A percentile compares a stretch with the other conserved stretches of the same genome.
These are phyloP conservation scores for Sympetrum striolatum DNA, from an alignment of 2,888 invertebrate species.

Conservation along the genomic window DNA sequence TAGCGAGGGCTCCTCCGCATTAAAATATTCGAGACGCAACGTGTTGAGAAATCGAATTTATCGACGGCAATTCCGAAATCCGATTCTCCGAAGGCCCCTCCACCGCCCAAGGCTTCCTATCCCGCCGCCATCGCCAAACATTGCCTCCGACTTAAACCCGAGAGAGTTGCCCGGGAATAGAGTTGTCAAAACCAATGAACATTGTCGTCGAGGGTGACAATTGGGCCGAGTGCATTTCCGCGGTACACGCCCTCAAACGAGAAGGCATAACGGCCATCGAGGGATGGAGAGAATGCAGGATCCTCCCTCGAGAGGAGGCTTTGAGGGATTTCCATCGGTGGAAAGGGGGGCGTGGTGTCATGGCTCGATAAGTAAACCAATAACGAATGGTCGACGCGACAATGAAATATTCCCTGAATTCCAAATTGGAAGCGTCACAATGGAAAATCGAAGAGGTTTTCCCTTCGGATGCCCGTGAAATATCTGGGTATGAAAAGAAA, in stretches of 20 bases:
- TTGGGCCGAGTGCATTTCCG: not conserved
- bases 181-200: slow-evolving; percentile 41
- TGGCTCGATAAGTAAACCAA: slow-evolving; percentile 17
- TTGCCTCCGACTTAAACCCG: not conserved
- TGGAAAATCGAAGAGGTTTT: not conserved
- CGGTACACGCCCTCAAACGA: not conserved
- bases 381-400: slow-evolving; percentile 7
- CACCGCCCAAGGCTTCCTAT: not conserved
- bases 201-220: not conserved
- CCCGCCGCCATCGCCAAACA: not conserved
- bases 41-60: no score
- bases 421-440: not conserved
- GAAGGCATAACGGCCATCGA: not conserved
- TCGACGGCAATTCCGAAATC: not conserved
- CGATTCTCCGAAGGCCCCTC: not conserved
- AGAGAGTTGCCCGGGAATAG: slow-evolving; percentile 1
- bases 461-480: not conserved
- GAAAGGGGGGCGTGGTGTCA: slow-evolving; percentile 10
- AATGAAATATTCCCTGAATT: slow-evolving; percentile 24
- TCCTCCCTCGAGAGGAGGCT: not conserved
- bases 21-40: not conserved
- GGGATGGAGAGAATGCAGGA: not conserved
- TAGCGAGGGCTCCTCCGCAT: not conserved
- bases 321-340: not conserved
- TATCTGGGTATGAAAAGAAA: not conserved